Evolutionary conservation across 2,888 invertebrate genomes (phyloP), one percentile per base, ranked within the genome.

Genomic region (Creontiades dilutus): DNA sequence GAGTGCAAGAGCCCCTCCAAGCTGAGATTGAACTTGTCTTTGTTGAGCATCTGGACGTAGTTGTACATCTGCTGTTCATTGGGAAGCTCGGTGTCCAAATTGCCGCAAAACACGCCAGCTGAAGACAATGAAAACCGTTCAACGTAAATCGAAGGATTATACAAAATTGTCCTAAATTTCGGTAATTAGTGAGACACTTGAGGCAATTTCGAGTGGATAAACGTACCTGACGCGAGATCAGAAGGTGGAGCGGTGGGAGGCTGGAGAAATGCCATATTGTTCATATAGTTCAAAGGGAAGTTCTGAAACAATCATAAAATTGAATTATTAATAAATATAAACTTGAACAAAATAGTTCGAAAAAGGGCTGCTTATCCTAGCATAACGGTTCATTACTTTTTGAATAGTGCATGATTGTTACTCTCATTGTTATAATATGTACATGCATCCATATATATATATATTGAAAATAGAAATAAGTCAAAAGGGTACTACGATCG

Each of bases 31-130:
- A 91, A 88, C 85, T 91, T 91, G 86, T 92, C 91, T 82, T 91
- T 90, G 81, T 90, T 90, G 23, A 91, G 81, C 90, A 90, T 90
- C 86, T 92, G 91, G 23, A 92, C 90, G 76, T 92, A 92, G 84
- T 92, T 92, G 84, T 91, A 92, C 92, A 92, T 91, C 81, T 92
- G 92, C 90, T 92, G 92, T 86, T 92, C 92, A 68, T 92, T 91
- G n/a, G 92, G 92, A 80, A 92, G 90, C 68, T 92, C 92, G 75
- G 89, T 89, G 89, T 91, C 92, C 89, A 90, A 78, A 52, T 57
- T 89, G 48, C 37, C 61, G 75, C 89, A 89, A 46, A 89, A 91
- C 48, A 88, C 80, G 28, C 88, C 90, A 90, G 46, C n/a, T 82
- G 52, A 13, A 52, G 52, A 52, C 11, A 68, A 84, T 46, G 68